A percentile compares a stretch with the other conserved stretches of the same genome.
These are phyloP conservation scores for Bettongia penicillata DNA, from an alignment of 2,113 vertebrate genomes.

Conservation along the genomic window DNA sequence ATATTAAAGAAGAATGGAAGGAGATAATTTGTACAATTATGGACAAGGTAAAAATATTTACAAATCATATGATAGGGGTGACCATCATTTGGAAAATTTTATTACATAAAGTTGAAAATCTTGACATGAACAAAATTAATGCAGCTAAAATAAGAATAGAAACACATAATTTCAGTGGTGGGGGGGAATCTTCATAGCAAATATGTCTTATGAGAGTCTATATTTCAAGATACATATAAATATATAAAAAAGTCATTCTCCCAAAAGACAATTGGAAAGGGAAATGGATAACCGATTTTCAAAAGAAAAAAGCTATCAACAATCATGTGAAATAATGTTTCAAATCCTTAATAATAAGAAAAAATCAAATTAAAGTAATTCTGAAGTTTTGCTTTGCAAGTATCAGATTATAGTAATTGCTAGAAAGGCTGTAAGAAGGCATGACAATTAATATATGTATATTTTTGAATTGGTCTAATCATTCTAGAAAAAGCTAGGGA, in stretches of 20 bases:
- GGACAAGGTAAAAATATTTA: not conserved
- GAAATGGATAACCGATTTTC: not conserved
- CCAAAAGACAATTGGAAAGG: not conserved
- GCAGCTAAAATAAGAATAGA: not conserved
- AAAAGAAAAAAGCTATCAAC: not conserved
- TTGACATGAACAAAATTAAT: not conserved
- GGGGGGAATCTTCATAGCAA: not conserved
- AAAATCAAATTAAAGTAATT: not conserved
- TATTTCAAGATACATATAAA: not conserved
- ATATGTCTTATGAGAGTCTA: not conserved
- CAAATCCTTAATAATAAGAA: not conserved
- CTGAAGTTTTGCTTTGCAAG: not conserved
- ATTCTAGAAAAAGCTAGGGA: not conserved
- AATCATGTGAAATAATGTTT: not conserved
- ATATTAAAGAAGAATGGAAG: not conserved
- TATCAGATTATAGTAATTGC: not conserved
- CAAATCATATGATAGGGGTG: not conserved
- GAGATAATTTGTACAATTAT: not conserved
- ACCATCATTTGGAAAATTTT: not conserved
- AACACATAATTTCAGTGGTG: not conserved
- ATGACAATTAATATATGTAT: not conserved
- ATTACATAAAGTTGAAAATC: not conserved
- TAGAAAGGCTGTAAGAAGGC: not conserved
- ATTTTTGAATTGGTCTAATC: not conserved
- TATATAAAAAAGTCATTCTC: not conserved